Evolutionary conservation across 2,797 vertebrate species (phyloP).

Genomic region (Anabacerthia variegaticeps): DNA sequence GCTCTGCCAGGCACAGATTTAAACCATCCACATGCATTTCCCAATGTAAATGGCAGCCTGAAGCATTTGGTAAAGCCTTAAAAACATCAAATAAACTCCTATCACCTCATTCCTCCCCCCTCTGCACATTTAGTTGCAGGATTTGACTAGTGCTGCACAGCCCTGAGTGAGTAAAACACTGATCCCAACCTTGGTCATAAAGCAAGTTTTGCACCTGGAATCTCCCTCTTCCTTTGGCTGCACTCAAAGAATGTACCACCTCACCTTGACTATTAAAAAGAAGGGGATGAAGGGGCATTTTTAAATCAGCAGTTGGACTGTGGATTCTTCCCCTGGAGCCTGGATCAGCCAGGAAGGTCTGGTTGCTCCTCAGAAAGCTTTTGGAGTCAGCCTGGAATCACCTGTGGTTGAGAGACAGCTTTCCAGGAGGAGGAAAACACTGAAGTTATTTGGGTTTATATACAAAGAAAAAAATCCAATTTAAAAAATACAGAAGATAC

Average conservation of each 20-base stretch:
- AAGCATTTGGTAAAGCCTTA: background rate
- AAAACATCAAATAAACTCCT: background rate
- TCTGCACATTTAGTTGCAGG: background rate
- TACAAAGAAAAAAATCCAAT: background rate
- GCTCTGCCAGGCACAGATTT: background rate
- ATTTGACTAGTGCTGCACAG: background rate
- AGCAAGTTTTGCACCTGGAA: background rate
- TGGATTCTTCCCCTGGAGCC: background rate
- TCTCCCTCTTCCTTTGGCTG: background rate
- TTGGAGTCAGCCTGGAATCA: background rate
- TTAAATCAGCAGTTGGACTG: background rate
- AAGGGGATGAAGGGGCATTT: background rate
- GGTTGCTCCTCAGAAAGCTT: background rate
- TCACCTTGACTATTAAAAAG: background rate
- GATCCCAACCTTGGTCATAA: background rate
- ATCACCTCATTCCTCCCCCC: background rate
- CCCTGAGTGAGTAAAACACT: background rate
- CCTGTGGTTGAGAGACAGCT: background rate
- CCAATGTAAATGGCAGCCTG: background rate
- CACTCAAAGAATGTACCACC: too few relatives aligned
- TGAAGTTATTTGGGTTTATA: background rate
- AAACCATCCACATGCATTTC: background rate
- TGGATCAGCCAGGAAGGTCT: background rate
- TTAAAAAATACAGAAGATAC: background rate
- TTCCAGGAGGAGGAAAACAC: background rate